Evolutionary conservation across 2,113 vertebrate genomes (phyloP), one percentile per base, ranked within the genome.

Genomic region (Leptobrachium leishanense): DNA sequence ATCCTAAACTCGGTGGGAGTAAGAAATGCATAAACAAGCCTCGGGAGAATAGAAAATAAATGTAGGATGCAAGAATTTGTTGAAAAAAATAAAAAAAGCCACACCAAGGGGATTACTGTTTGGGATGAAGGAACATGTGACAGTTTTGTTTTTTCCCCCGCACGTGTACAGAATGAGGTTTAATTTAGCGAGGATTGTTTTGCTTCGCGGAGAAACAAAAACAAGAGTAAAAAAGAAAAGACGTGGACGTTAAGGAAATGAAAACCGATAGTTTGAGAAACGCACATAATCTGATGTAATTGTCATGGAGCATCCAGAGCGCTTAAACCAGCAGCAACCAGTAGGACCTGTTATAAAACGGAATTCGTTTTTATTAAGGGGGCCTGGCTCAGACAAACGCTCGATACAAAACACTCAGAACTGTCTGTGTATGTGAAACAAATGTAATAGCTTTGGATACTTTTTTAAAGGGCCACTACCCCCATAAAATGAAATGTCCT

Each of bases 31-130:
- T 72, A 72, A 76, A 72, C 62, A 82, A 79, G 77, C 79, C 82
- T 84, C 81, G 75, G 68, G 80, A 84, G 82, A 82, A 77, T 74
- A 81, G 84, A 86, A 82, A 85, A 68, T 82, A 82, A 55, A 83
- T 81, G 83, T 82, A 77, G 83, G 77, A 72, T 71, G 79, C 71
- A 85, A 87, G 86, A 88, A 88, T 91, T 82, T 78, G 75, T 2
- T 8, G 12, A 44, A 2, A n/a, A 72, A 62, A 77, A 74, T 62
- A 43, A 72, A 62, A 77, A 74, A 62, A 43, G 6, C 43, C 12
- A 54, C 64, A 42, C 46, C 42, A 77, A 69, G 67, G 83, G 70
- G 62, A 39, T 72, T 83, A 75, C 75, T 74, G 81, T 84, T 53
- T 79, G 82, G 79, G 66, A 15, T 50, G 53, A 82, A 64, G 15